Conservation (phyloP, 1,140 invertebrate species). For the Trichonephila clavata region DNA sequence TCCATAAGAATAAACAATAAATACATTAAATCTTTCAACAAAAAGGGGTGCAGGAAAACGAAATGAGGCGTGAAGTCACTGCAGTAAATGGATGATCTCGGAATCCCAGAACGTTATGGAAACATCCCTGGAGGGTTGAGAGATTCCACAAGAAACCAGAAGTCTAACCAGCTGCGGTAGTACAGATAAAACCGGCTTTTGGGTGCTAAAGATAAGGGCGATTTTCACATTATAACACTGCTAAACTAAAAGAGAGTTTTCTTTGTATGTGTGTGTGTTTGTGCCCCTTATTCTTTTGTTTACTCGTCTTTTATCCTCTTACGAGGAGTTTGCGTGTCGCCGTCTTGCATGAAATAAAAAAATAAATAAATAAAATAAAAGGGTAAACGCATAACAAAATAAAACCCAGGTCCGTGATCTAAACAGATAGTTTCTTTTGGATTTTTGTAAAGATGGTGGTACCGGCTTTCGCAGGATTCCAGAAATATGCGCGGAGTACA, state of each 20-base stretch:
- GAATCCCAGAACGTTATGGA: constrained; percentile 21
- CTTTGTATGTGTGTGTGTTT: not conserved
- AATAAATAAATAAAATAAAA: not conserved
- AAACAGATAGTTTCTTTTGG: not conserved
- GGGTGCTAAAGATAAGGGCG: constrained; percentile 22
- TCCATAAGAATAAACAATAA: constrained; percentile 48
- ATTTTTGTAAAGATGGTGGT: not conserved
- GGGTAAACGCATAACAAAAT: not conserved
- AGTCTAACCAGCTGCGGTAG: not conserved
- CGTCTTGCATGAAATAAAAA: not conserved
- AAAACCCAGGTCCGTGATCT: not conserved
- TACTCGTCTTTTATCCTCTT: constrained; percentile 11
- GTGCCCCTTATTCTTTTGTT: constrained; percentile 37
- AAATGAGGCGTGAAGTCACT: constrained; percentile 53
- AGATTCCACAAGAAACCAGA: constrained; percentile 35
- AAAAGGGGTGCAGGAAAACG: not conserved
- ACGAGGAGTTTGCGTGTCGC: not conserved
- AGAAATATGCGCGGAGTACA: not conserved
- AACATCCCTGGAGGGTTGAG: not conserved
- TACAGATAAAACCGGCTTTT: constrained; percentile 54
- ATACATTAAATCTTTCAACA: constrained; percentile 39
- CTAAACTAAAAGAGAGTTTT: not conserved
- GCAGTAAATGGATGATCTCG: not conserved
- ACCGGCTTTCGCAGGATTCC: not conserved
- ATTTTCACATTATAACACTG: not conserved